A percentile compares a stretch with the other conserved stretches of the same genome.
Evolutionary conservation across 2,113 vertebrate genomes (phyloP).

Genomic region (Rynchops niger): DNA sequence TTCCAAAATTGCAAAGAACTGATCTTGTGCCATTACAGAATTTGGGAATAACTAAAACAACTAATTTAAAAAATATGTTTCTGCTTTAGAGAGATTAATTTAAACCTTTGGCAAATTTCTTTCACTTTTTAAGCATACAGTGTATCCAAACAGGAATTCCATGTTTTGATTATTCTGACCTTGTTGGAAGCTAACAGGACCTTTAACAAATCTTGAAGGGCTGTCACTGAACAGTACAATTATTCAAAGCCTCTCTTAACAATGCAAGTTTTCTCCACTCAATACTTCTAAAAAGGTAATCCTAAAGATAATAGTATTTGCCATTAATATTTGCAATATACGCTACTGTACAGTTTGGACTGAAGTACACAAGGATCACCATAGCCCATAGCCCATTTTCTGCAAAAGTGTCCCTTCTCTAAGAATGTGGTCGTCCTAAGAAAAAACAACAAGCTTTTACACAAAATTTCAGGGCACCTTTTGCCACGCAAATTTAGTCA

Average conservation of each 20-base stretch:
- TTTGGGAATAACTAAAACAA: neutral
- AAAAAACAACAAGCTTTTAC: neutral
- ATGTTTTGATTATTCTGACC: neutral
- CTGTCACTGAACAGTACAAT: neutral
- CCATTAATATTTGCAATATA: neutral
- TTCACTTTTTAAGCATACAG: neutral
- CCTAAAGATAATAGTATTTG: neutral
- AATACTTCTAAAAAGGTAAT: neutral
- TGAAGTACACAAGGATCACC: neutral
- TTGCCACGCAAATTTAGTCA: neutral
- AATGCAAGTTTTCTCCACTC: neutral
- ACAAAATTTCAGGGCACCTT: neutral
- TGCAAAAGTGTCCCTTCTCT: neutral
- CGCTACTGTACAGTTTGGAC: neutral
- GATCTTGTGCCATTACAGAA: neutral
- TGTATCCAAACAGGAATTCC: neutral
- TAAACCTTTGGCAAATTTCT: neutral
- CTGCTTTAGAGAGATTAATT: neutral
- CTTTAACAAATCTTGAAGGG: neutral
- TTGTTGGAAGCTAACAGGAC: neutral
- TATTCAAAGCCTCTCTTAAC: neutral
- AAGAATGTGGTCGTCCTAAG: neutral
- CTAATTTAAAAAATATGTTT: neutral
- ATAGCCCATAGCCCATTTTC: neutral
- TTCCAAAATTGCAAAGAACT: neutral